These are phyloP conservation scores for Steinernema khuongi DNA, from an alignment of 1,140 invertebrate species.

Conservation along the genomic window DNA sequence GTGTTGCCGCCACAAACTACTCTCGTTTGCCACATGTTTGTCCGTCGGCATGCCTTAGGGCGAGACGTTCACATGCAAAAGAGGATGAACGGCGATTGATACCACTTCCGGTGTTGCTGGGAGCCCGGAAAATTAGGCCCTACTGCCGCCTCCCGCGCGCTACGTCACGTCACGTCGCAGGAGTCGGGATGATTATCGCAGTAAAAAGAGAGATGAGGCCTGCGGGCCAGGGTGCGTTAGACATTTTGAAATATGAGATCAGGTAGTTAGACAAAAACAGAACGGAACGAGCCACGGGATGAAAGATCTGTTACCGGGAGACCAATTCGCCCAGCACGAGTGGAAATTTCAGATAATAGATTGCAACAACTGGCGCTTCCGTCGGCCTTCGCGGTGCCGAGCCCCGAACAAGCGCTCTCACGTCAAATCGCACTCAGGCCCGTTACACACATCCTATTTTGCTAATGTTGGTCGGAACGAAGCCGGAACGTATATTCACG, in stretches of 20 bases:
- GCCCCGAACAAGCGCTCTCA: neutral
- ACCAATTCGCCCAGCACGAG: neutral
- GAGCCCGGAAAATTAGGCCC: neutral
- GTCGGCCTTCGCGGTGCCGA: neutral
- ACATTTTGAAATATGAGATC: neutral
- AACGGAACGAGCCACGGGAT: too few relatives aligned
- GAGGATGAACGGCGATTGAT: neutral
- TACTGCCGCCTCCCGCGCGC: too few relatives aligned
- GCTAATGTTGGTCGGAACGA: neutral
- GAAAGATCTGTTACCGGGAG: too few relatives aligned
- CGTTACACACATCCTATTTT: constrained; percentile 5
- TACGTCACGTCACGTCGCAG: neutral
- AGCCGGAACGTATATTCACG: neutral
- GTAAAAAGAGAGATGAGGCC: neutral
- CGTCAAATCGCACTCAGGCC: neutral
- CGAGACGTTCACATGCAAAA: neutral
- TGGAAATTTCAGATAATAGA: neutral
- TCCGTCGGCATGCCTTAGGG: too few relatives aligned
- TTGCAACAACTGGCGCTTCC: neutral
- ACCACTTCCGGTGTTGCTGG: neutral
- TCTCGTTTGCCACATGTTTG: too few relatives aligned
- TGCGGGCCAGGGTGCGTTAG: neutral
- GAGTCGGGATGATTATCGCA: neutral
- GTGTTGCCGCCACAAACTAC: neutral
- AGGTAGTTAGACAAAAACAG: neutral